Percentiles rank a stretch among this genome's conserved stretches.
Evolutionary conservation across 2,888 invertebrate species (phyloP).

Genomic region (Ceriagrion tenellum): DNA sequence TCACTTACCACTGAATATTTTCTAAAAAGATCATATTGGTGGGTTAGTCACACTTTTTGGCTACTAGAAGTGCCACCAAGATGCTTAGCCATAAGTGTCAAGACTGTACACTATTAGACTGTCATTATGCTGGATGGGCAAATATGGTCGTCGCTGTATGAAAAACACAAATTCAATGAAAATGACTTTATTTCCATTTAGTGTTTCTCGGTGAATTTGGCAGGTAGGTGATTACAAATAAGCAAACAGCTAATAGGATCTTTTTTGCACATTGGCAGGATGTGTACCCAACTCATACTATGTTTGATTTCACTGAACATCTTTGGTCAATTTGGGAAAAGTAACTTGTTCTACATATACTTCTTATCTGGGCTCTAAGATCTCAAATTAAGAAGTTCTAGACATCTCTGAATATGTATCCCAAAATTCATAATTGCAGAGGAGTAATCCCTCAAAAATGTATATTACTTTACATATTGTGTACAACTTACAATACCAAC

Average conservation of each 20-base stretch:
- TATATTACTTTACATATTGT: background rate
- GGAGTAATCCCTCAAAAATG: background rate
- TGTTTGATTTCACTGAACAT: background rate
- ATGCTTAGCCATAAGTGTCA: too few species aligned
- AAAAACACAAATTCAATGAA: slow-evolving; percentile 21
- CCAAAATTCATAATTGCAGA: background rate
- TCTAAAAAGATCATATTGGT: too few species aligned
- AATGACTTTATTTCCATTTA: slow-evolving; percentile 54
- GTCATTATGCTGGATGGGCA: too few species aligned
- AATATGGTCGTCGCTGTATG: background rate
- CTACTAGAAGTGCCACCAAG: too few species aligned
- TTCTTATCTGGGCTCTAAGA: background rate
- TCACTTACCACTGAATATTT: too few species aligned
- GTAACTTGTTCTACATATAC: background rate
- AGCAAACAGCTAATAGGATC: slow-evolving; percentile 45
- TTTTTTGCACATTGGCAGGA: background rate
- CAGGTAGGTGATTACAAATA: slow-evolving; percentile 50
- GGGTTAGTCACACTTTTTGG: too few species aligned
- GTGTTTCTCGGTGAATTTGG: slow-evolving; percentile 17
- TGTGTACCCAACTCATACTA: background rate
- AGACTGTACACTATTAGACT: too few species aligned
- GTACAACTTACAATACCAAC: background rate
- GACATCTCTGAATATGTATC: background rate
- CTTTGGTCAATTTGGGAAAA: background rate
- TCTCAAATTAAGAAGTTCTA: background rate